Evolutionary conservation across 53 echinoderm and acorn worm species (phyloP), one percentile per base, ranked within the genome.

Genomic region (Henricia sp.): DNA sequence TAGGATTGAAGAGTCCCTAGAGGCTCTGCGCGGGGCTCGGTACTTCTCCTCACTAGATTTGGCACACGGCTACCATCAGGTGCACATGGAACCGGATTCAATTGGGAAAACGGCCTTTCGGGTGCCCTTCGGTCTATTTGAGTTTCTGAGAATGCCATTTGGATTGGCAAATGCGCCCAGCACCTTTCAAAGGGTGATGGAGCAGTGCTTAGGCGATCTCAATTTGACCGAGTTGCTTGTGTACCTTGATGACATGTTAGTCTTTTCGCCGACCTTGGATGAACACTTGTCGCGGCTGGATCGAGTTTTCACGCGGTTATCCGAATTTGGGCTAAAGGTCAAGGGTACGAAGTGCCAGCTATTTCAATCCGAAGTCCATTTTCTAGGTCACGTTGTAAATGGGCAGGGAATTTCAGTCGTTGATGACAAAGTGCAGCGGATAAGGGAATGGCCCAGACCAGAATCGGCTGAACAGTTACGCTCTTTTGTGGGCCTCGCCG

Each of bases 401-500:
- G 48, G 8, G 8, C 8, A 8, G 35, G 20, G 60, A 59, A 19
- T 59, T 32, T 28, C 28, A 19, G 60, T 59, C 1, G 60, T 40
- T 68, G 42, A 21, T 5, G 73, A 72, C 3, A 72, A 72, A 25
- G 30, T 72, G 25, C 38, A 75, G 58, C 13, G 21, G 25, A 37
- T 75, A 4, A 16, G 12, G 20, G 41, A 75, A 36, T 75, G 76
- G 76, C 76, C 76, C 3, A 16, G 0, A 55, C 76, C 76, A 2
- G 17, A 42, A 28, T 56, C 76, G 20, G 76, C 58, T n/a, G 76
- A 75, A 16, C 56, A 75, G 24, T 17, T 75, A 21, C 76, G 57
- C 26, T 72, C 73, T 10, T 72, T 72, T 23, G 4, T 68, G n/a
- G 68, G 68, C 43, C 27, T 68, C n/a, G 37, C 68, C 39, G 39